phyloP scores from a whole-genome alignment of 2,113 vertebrate species.

The Elanus axillaris region DNA sequence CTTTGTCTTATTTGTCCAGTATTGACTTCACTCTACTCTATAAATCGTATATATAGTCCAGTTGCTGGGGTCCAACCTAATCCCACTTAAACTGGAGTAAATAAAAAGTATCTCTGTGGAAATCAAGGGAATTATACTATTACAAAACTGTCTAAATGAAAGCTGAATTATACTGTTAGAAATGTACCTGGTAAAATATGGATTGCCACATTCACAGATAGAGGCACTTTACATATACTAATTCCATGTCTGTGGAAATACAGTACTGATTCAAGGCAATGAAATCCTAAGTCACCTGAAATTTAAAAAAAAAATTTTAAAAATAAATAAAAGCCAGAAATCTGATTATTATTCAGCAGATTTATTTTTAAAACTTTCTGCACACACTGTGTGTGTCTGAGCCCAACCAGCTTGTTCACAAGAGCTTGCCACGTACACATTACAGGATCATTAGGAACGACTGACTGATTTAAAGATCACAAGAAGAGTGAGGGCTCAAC shows the following conservation, averaged over 20 bases:
- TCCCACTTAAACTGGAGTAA: not conserved
- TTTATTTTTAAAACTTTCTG: not conserved
- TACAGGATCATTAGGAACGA: not conserved
- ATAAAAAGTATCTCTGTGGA: not conserved
- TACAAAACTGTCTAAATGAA: not conserved
- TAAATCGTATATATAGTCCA: not conserved
- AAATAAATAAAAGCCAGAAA: not conserved
- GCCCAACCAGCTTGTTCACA: not conserved
- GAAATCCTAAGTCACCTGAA: not conserved
- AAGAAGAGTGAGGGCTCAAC: not conserved
- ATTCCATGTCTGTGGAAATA: not conserved
- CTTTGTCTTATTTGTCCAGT: not conserved
- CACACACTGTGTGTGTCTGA: not conserved
- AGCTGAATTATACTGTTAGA: not conserved
- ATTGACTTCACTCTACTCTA: not conserved
- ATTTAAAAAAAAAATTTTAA: not conserved
- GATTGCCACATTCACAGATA: not conserved
- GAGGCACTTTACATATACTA: not conserved
- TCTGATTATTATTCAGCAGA: not conserved
- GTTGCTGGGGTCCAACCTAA: not conserved
- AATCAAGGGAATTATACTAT: not conserved
- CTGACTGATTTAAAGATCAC: not conserved
- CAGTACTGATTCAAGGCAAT: not conserved
- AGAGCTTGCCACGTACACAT: accelerated
- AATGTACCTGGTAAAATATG: not conserved